phyloP scores from a whole-genome alignment of 1,140 invertebrate species.

The Chlorops oryzae region DNA sequence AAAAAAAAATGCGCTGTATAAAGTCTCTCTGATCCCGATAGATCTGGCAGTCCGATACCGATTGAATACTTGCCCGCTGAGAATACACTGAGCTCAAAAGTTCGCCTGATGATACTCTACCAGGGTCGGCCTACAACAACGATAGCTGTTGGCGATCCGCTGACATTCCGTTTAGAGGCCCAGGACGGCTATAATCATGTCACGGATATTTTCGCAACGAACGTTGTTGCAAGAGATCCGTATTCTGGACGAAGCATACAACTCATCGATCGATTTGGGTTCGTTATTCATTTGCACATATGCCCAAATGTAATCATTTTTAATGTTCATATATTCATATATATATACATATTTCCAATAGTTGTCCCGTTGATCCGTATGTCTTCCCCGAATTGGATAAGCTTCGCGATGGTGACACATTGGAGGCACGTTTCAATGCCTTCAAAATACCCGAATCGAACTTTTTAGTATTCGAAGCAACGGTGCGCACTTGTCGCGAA shows the following conservation, averaged over 20 bases:
- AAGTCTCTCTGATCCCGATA: slow-evolving; percentile 45
- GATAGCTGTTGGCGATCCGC: slow-evolving; percentile 87
- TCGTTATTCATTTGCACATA: slow-evolving; percentile 25
- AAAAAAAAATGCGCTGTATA: slow-evolving; percentile 11
- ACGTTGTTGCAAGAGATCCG: slow-evolving; percentile 88
- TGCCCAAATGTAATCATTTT: not conserved
- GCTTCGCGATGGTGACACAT: slow-evolving; percentile 73
- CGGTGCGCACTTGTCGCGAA: slow-evolving; percentile 78
- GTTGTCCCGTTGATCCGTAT: slow-evolving; percentile 84
- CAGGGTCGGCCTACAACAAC: slow-evolving; percentile 86
- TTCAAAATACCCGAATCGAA: slow-evolving; percentile 94
- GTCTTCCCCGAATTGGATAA: slow-evolving; percentile 87
- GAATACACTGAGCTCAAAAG: slow-evolving; percentile 80
- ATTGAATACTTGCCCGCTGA: slow-evolving; percentile 87
- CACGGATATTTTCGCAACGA: slow-evolving; percentile 86
- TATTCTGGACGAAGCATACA: slow-evolving; percentile 85
- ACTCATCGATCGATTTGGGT: slow-evolving; percentile 84
- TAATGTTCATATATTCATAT: not conserved
- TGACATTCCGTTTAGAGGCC: slow-evolving; percentile 83
- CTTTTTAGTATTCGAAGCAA: slow-evolving; percentile 88
- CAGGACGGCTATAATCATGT: slow-evolving; percentile 84
- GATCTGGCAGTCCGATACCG: slow-evolving; percentile 81
- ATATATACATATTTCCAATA: too few relatives aligned
- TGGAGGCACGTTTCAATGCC: slow-evolving; percentile 87
- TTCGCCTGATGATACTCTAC: slow-evolving; percentile 77